Percentiles rank a stretch among this genome's conserved stretches.
Conservation (phyloP, 2,797 vertebrate genomes). For the Otus scops region DNA sequence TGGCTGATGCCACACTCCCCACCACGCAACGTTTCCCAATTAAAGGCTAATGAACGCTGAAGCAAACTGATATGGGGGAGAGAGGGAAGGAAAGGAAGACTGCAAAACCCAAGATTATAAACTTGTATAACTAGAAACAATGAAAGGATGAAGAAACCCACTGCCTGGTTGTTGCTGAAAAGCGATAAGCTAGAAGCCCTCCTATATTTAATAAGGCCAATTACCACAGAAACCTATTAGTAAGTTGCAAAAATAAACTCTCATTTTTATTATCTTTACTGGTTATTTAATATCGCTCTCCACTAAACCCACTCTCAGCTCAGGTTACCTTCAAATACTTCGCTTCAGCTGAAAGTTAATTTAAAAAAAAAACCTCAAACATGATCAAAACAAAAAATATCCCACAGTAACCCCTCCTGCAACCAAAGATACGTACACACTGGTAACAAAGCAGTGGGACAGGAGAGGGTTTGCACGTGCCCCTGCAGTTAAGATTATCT, state of each 20-base stretch:
- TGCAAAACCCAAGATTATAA: neutral
- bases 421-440: neutral
- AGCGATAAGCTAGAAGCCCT: neutral
- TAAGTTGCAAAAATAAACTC: neutral
- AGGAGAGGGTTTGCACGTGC: neutral
- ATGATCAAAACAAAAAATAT: neutral
- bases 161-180: neutral
- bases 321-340: neutral
- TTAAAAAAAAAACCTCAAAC: neutral
- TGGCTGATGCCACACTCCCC: neutral
- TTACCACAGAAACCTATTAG: neutral
- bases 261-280: neutral
- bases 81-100: neutral
- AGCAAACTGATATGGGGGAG: fast-evolving
- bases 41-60: neutral
- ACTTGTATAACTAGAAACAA: neutral
- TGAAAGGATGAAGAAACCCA: neutral
- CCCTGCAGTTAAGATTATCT: neutral
- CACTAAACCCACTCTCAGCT: neutral
- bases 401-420: neutral
- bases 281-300: neutral
- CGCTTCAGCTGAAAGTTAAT: neutral
- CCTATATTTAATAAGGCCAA: neutral
- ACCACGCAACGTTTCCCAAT: fast-evolving
- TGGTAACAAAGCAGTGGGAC: neutral